A percentile compares a stretch with the other conserved stretches of the same genome.
phyloP scores from a whole-genome alignment of 2,113 vertebrate genomes.

The Delphinus delphis region DNA sequence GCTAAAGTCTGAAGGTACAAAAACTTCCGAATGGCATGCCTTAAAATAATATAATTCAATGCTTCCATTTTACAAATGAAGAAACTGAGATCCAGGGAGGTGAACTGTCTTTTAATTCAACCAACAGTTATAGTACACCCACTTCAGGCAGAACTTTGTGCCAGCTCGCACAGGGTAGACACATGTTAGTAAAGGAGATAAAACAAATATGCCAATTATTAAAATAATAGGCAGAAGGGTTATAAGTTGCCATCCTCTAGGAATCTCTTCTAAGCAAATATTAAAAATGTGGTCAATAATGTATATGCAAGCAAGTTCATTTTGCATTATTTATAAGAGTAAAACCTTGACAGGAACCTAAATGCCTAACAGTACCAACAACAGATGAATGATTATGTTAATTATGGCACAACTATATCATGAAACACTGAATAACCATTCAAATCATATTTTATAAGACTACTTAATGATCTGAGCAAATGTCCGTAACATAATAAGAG shows the following conservation, averaged over 20 bases:
- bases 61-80: neutral
- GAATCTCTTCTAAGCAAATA: slow-evolving; percentile 22
- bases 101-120: neutral
- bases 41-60: neutral
- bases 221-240: neutral
- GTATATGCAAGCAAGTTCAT: neutral
- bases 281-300: neutral
- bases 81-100: neutral
- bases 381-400: neutral
- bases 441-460: neutral
- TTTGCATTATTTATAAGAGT: neutral
- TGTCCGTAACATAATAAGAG: neutral
- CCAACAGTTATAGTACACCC: neutral
- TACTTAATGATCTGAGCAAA: neutral
- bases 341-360: neutral
- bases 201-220: neutral
- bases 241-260: neutral
- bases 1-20: neutral
- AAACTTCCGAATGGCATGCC: neutral
- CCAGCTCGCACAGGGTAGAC: neutral
- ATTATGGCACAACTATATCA: neutral
- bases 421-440: neutral
- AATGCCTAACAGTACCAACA: neutral
- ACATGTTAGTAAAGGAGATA: neutral
- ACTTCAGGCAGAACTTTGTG: neutral